Evolutionary conservation across 2,888 invertebrate genomes (phyloP).

Genomic region (Calephelis perditalis): DNA sequence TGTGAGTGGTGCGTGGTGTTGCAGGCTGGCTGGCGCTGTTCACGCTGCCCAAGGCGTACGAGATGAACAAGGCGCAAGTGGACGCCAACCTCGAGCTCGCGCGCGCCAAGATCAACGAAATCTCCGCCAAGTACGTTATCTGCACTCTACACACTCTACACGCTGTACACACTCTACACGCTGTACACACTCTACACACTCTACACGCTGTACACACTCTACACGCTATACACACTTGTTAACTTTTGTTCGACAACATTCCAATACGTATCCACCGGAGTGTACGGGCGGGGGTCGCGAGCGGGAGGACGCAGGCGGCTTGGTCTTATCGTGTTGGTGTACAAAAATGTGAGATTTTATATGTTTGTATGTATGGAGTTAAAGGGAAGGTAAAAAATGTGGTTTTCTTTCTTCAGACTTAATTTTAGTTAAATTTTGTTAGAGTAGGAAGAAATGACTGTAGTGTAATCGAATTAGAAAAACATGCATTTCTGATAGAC

Average conservation of each 20-base stretch:
- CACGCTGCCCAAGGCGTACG: slow-evolving; percentile 97
- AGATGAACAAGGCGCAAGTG: slow-evolving; percentile 95
- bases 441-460: too few relatives aligned
- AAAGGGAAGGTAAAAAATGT: too few relatives aligned
- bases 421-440: too few relatives aligned
- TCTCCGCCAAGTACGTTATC: slow-evolving; percentile 89
- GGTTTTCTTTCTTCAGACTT: too few relatives aligned
- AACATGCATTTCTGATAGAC: too few relatives aligned
- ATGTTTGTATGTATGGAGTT: too few relatives aligned
- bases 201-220: slow-evolving; percentile 7
- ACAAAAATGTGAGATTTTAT: too few relatives aligned
- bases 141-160: not conserved
- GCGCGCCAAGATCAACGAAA: slow-evolving; percentile 91
- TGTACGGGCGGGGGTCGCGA: not conserved
- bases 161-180: slow-evolving; percentile 1
- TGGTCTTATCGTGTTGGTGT: too few relatives aligned
- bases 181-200: not conserved
- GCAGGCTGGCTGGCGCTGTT: slow-evolving; percentile 94
- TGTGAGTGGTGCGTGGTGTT: slow-evolving; percentile 37
- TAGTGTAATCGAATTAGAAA: too few relatives aligned
- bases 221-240: not conserved
- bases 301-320: too few relatives aligned
- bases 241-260: not conserved
- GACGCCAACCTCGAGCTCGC: slow-evolving; percentile 94
- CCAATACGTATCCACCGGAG: not conserved